Evolutionary conservation across 2,888 invertebrate genomes (phyloP).

Genomic region (Dicroscelio sp.): DNA sequence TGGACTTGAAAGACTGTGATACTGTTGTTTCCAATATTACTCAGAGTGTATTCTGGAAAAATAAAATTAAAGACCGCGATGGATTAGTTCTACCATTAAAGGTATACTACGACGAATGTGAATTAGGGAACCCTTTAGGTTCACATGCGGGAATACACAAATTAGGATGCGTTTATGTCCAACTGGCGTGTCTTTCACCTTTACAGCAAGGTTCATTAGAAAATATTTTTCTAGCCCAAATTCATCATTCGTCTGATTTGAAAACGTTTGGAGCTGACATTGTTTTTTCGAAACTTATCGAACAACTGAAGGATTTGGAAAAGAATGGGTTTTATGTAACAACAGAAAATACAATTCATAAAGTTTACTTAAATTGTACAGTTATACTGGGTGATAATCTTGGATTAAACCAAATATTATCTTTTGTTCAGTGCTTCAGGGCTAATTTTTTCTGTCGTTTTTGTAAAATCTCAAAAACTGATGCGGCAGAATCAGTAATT

Average conservation of each 20-base stretch:
- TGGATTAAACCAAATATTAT: conserved; percentile 9
- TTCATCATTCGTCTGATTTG: conserved; percentile 53
- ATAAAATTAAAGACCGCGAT: conserved; percentile 30
- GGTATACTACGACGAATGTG: conserved; percentile 75
- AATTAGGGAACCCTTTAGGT: conserved; percentile 72
- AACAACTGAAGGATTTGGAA: conserved; percentile 67
- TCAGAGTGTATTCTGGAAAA: conserved; percentile 50
- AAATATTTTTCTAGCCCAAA: conserved; percentile 65
- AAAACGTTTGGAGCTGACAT: conserved; percentile 16
- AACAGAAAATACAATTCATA: not conserved
- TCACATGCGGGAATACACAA: conserved; percentile 63
- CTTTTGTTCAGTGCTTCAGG: not conserved
- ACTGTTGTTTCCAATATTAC: conserved; percentile 55
- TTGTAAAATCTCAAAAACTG: conserved; percentile 60
- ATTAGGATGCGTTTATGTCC: conserved; percentile 64
- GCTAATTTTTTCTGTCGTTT: conserved; percentile 20
- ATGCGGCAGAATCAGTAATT: conserved; percentile 12
- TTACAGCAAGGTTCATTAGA: conserved; percentile 15
- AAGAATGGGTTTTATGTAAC: conserved; percentile 53
- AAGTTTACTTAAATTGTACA: conserved; percentile 5
- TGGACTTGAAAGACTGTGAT: conserved; percentile 33
- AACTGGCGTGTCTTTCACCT: conserved; percentile 64
- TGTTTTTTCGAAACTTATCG: conserved; percentile 51
- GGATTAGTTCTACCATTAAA: conserved; percentile 27
- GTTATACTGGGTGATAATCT: conserved; percentile 28